Conservation (phyloP, 2,888 invertebrate genomes). For the Tetragonisca angustula region DNA sequence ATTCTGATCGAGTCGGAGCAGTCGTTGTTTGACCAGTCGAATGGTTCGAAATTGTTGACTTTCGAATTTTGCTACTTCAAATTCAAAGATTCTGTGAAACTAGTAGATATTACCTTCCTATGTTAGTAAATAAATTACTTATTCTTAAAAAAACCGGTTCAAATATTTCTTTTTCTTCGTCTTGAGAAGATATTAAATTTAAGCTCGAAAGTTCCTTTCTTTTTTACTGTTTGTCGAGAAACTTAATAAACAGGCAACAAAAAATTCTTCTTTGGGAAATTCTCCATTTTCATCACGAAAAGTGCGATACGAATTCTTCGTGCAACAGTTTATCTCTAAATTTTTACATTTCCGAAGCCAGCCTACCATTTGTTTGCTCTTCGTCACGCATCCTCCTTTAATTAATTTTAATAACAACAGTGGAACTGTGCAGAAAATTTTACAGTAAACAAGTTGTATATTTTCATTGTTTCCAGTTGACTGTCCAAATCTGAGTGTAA, state of each 20-base stretch:
- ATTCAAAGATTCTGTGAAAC: slow-evolving; percentile 69
- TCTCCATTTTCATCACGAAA: slow-evolving; percentile 84
- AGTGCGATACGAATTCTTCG: slow-evolving; percentile 86
- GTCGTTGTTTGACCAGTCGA: slow-evolving; percentile 17
- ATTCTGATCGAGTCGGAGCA: slow-evolving; percentile 12
- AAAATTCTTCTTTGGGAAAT: slow-evolving; percentile 85
- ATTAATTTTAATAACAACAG: slow-evolving; percentile 85
- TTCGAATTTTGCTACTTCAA: slow-evolving; percentile 43
- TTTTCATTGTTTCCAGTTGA: slow-evolving; percentile 87
- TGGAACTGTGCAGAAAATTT: slow-evolving; percentile 86
- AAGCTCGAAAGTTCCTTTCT: slow-evolving; percentile 87
- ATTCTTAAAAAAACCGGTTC: slow-evolving; percentile 80
- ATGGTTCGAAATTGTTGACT: slow-evolving; percentile 15
- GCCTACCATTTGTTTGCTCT: slow-evolving; percentile 87
- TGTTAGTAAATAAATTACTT: slow-evolving; percentile 75
- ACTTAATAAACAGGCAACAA: slow-evolving; percentile 87
- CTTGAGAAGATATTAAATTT: slow-evolving; percentile 87
- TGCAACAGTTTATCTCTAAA: slow-evolving; percentile 88
- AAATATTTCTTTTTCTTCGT: slow-evolving; percentile 83
- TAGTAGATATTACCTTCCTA: slow-evolving; percentile 75
- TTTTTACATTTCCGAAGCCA: slow-evolving; percentile 87
- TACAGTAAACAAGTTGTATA: slow-evolving; percentile 87
- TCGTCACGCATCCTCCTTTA: slow-evolving; percentile 85
- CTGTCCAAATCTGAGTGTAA: slow-evolving; percentile 89
- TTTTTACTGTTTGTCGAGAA: slow-evolving; percentile 84